Evolutionary conservation across 2,888 invertebrate species (phyloP).

Genomic region (Stegophylla sp.): DNA sequence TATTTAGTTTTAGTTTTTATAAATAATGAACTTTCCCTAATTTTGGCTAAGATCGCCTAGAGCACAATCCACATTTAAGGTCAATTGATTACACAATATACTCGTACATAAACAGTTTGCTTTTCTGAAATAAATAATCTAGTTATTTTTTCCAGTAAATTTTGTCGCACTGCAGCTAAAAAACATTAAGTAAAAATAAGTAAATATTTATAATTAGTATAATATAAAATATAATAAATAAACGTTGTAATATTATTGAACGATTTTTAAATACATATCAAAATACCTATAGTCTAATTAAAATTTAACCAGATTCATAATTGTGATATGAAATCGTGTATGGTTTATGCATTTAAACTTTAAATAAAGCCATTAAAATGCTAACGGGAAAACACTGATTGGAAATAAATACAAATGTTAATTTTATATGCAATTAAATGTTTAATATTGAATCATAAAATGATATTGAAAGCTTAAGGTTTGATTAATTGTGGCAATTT

Average conservation of each 20-base stretch:
- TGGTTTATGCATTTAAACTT: not conserved
- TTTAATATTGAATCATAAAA: not conserved
- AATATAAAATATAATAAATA: too few species aligned
- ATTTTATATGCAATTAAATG: not conserved
- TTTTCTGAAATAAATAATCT: too few species aligned
- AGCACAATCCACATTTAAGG: too few species aligned
- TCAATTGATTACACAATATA: too few species aligned
- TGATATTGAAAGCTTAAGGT: not conserved
- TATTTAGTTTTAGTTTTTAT: too few species aligned
- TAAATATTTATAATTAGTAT: too few species aligned
- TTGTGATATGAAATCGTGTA: not conserved
- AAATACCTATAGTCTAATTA: not conserved
- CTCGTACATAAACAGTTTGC: too few species aligned
- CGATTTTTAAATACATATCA: not conserved
- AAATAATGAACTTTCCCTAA: too few species aligned
- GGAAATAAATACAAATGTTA: slow-evolving; percentile 6
- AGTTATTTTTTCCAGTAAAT: too few species aligned
- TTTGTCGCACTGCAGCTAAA: too few species aligned
- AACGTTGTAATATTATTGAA: not conserved
- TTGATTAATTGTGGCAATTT: not conserved
- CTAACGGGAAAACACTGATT: not conserved
- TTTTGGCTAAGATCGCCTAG: too few species aligned
- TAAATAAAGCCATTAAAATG: not conserved
- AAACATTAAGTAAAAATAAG: too few species aligned
- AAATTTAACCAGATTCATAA: not conserved